Evolutionary conservation across 2,888 invertebrate genomes (phyloP), one percentile per base, ranked within the genome.

Genomic region (Chymomyza fuscimana): DNA sequence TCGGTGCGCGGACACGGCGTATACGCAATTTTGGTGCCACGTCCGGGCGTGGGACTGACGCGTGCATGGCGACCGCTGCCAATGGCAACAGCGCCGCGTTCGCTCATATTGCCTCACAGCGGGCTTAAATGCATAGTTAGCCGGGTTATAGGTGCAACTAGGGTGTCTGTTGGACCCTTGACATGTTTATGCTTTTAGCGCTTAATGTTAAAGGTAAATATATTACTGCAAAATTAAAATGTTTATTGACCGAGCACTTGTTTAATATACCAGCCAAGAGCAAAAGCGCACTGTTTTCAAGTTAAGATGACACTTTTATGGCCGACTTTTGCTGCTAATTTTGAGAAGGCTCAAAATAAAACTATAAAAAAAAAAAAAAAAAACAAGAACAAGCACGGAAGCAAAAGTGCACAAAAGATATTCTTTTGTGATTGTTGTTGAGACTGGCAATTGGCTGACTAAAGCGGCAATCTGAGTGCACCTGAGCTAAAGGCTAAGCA

Each of bases 1-100:
- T 92, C 92, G 19, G 89, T 89, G 78, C 90, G 89, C 52, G 92
- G 92, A 78, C 92, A 92, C 66, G 92, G 90, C 72, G 91, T 88
- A 74, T 92, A 92, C 40, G 92, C 92, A 71, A 92, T 89, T 80
- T 90, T 90, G 70, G 90, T 90, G 67, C 91, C 90, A 65, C 91
- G 90, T 69, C 91, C 91, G 70, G 91, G 91, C 68, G 91, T 90
- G 50, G 92, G 92, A 77, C 92, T 92, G 69, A 92, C 90, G 66
- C 92, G 91, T 59, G 92, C 89, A 79, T 91, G 89, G 40, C 92
- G 91, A 54, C 90, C 91, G 62, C 87, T 86, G 25, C 15, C 58
- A 19, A 19, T 58, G 58, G 22, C 58, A 19, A 19, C 10, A 58
- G 22, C 12, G 58, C 58, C 77, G 51, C 84, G 85, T 82, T 90